phyloP scores from a whole-genome alignment of 2,888 invertebrate species.

The Tethea ocularis region DNA sequence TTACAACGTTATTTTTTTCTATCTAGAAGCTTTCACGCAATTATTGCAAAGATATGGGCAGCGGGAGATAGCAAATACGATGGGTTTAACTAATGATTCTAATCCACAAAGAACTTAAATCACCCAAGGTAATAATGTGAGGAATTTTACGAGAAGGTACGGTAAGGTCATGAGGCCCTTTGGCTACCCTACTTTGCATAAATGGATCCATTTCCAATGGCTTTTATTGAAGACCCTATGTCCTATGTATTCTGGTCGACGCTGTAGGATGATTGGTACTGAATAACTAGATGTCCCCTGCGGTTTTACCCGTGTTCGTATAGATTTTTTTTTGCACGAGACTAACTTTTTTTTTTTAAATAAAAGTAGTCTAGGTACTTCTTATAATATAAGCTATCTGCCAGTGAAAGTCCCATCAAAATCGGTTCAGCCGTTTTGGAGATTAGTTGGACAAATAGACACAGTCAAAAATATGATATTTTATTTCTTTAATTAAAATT shows the following conservation, averaged over 20 bases:
- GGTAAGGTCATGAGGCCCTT: slow-evolving; percentile 30
- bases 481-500: too few species aligned
- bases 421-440: too few species aligned
- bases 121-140: slow-evolving; percentile 36
- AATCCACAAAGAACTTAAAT: slow-evolving; percentile 28
- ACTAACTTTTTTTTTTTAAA: too few species aligned
- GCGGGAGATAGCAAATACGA: slow-evolving; percentile 26
- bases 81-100: slow-evolving; percentile 27
- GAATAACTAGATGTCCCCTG: neutral
- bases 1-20: neutral
- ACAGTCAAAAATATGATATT: too few species aligned
- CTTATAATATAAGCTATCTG: too few species aligned
- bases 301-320: too few species aligned
- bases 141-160: slow-evolving; percentile 37
- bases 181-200: slow-evolving; percentile 44
- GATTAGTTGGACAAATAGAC: too few species aligned
- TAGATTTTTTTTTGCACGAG: too few species aligned
- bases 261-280: neutral
- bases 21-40: neutral
- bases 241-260: neutral
- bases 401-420: too few species aligned
- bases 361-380: too few species aligned
- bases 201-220: slow-evolving; percentile 35
- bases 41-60: slow-evolving; percentile 5
- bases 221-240: slow-evolving; percentile 33